Evolutionary conservation across 2,797 vertebrate genomes (phyloP).

Genomic region (Anas flavirostris): DNA sequence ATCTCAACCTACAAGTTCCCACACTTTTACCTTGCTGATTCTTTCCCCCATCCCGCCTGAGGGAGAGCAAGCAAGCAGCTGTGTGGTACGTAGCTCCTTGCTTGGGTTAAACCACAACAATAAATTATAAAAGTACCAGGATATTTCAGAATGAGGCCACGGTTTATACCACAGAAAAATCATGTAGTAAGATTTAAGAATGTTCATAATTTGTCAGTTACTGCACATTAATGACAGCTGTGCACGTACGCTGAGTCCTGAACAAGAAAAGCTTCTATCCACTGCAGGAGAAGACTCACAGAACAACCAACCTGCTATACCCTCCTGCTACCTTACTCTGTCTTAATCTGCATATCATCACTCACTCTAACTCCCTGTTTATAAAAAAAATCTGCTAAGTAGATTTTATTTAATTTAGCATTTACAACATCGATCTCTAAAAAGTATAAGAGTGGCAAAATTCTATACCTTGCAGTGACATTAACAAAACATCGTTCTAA

Average conservation of each 20-base stretch:
- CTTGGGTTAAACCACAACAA: no score
- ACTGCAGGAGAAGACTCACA: background rate
- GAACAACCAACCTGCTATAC: background rate
- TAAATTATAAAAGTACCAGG: background rate
- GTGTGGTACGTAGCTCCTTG: no score
- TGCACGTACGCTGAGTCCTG: background rate
- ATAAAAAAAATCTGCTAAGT: background rate
- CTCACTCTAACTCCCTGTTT: background rate
- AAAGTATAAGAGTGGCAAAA: background rate
- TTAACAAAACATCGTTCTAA: background rate
- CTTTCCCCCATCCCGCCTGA: no score
- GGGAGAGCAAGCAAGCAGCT: no score
- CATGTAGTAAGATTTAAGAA: background rate
- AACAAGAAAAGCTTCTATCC: background rate
- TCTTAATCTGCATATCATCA: background rate
- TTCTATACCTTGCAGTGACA: accelerated
- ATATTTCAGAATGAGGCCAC: background rate
- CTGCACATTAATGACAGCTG: background rate
- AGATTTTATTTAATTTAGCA: background rate
- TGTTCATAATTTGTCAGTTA: background rate
- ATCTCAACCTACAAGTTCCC: no score
- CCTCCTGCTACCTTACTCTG: background rate
- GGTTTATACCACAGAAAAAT: background rate
- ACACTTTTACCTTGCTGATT: no score
- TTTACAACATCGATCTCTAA: background rate